A percentile compares a stretch with the other conserved stretches of the same genome.
Conservation (phyloP, 1,140 invertebrate genomes). For the Mamestra configurata region DNA sequence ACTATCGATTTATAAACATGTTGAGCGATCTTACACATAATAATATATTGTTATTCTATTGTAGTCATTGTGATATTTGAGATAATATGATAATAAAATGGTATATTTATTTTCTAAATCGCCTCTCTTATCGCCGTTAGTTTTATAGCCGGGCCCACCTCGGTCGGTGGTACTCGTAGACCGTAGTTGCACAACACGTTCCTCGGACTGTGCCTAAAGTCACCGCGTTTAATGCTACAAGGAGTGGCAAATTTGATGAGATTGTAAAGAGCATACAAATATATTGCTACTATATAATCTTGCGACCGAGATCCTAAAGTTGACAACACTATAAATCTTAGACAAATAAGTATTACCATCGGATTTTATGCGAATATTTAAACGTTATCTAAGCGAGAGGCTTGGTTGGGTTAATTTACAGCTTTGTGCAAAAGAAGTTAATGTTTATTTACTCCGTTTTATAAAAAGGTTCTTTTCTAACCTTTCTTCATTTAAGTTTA, state of each 20-base stretch:
- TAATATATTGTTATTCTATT: constrained; percentile 48
- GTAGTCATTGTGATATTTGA: constrained; percentile 38
- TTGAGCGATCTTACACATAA: constrained; percentile 43
- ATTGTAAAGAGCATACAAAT: constrained; percentile 23
- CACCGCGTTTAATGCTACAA: neutral
- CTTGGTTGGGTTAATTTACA: neutral
- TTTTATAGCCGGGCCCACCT: constrained; percentile 39
- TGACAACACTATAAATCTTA: constrained; percentile 30
- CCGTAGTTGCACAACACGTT: constrained; percentile 8
- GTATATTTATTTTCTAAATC: constrained; percentile 50
- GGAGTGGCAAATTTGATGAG: constrained; percentile 45
- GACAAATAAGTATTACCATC: constrained; percentile 5
- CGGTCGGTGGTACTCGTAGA: too few species aligned
- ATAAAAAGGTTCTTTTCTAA: constrained; percentile 8
- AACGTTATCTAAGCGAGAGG: constrained; percentile 26
- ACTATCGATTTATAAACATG: constrained; percentile 45
- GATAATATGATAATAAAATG: constrained; percentile 49
- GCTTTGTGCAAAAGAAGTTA: constrained; percentile 21
- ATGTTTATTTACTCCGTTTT: constrained; percentile 32
- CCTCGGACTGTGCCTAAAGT: neutral
- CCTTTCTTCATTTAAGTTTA: constrained; percentile 45
- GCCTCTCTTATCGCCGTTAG: constrained; percentile 27
- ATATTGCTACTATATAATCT: constrained; percentile 28
- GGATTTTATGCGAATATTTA: constrained; percentile 30
- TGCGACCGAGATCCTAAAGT: neutral